A percentile compares a stretch with the other conserved stretches of the same genome.
phyloP scores from a whole-genome alignment of 2,888 invertebrate species.

The Amphipoea lucens region DNA sequence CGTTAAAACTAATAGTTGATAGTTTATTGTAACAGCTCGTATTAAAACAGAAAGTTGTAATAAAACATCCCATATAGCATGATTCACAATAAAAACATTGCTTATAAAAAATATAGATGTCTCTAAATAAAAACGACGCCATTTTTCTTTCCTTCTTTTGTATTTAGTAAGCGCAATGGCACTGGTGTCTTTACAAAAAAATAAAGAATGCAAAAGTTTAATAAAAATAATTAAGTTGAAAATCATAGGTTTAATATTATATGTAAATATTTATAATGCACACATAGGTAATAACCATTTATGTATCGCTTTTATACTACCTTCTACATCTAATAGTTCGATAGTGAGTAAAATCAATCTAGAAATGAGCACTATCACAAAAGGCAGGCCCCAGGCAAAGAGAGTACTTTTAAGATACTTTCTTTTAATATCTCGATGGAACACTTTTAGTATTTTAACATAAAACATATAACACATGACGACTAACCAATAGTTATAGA shows the following conservation, averaged over 20 bases:
- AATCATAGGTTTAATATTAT: background rate
- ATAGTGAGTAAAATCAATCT: slow-evolving; percentile 2
- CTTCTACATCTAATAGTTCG: background rate
- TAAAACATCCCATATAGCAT: slow-evolving; percentile 23
- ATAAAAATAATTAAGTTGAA: slow-evolving; percentile 31
- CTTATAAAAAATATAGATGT: slow-evolving; percentile 32
- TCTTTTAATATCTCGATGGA: slow-evolving; percentile 13
- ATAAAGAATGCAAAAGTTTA: slow-evolving; percentile 18
- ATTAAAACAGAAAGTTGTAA: slow-evolving; percentile 9
- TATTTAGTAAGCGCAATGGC: background rate
- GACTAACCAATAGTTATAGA: slow-evolving; percentile 33
- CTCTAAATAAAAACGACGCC: slow-evolving; percentile 13
- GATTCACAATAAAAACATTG: slow-evolving; percentile 13
- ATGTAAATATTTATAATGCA: background rate
- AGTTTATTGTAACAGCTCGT: slow-evolving; percentile 4
- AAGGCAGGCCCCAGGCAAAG: slow-evolving; percentile 37
- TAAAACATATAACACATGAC: slow-evolving; percentile 36
- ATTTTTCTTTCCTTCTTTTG: slow-evolving; percentile 19
- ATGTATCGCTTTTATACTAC: background rate
- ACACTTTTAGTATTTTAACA: slow-evolving; percentile 37
- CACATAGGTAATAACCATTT: background rate
- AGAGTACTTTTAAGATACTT: slow-evolving; percentile 34
- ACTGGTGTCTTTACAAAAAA: background rate
- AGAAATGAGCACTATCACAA: background rate
- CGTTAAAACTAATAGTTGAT: slow-evolving; percentile 16